phyloP scores from a whole-genome alignment of 2,113 vertebrate species.

The Sylvia atricapilla region DNA sequence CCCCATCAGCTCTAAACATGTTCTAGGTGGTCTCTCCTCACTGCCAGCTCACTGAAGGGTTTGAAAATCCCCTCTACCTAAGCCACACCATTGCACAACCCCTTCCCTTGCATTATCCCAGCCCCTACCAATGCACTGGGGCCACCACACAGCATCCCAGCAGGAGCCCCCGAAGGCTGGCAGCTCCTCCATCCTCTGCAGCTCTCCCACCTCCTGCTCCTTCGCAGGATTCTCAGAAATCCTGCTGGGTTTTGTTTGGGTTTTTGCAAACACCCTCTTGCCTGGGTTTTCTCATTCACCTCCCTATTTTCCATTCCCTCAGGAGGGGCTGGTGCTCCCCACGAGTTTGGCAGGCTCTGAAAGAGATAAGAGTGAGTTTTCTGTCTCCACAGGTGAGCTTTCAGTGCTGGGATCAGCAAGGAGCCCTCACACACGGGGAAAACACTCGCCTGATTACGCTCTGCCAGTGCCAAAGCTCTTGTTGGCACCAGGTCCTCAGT shows the following conservation, averaged over 20 bases:
- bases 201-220: neutral
- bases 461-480: neutral
- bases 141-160: neutral
- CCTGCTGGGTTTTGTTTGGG: neutral
- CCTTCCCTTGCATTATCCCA: neutral
- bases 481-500: neutral
- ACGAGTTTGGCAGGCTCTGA: rapidly evolving
- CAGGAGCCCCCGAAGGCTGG: rapidly evolving
- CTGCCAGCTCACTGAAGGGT: neutral
- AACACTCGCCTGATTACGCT: neutral
- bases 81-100: neutral
- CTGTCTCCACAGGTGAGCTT: neutral
- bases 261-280: neutral
- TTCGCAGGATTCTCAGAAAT: neutral
- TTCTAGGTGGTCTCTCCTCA: neutral
- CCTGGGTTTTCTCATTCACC: neutral
- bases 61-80: neutral
- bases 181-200: neutral
- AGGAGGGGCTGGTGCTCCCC: rapidly evolving
- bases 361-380: neutral
- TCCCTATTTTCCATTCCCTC: neutral
- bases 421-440: neutral
- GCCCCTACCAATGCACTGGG: neutral
- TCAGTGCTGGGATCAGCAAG: neutral
- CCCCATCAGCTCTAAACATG: neutral